Evolutionary conservation across 2,113 vertebrate species (phyloP), one percentile per base, ranked within the genome.

Genomic region (Sarotherodon lohbergeri): DNA sequence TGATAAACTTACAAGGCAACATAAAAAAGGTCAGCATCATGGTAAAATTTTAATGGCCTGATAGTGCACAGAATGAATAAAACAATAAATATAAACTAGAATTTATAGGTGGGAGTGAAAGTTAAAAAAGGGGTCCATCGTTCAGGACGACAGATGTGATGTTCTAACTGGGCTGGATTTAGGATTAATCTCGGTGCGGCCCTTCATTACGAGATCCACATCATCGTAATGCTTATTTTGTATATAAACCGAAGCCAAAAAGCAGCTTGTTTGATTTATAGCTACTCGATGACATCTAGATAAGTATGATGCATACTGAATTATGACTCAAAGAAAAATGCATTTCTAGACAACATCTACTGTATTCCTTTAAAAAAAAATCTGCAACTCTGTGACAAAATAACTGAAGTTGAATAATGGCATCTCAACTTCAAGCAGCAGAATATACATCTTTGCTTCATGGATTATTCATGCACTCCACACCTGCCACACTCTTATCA

Each of bases 391-490:
- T 82, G 80, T 82, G 88, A 91, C 92, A 91, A 91, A 91, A 88
- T 76, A 88, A 83, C 76, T 83, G 83, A 92, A 91, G 82, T 86
- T 96, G 93, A 95, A 93, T 85, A 95, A 96, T 95, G 93, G 91
- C 86, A 84, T 71, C 84, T 94, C 90, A 85, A 89, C 85, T 90
- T 93, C 81, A 68, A 92, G 93, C 46, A 12, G 82, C 83, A 43
- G 56, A 90, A 87, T 91, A 92, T 93, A 92, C 90, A 88, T 92
- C 91, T 94, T 52, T 63, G 55, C 84, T 92, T 94, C 89, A 95
- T 95, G 93, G 88, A 89, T 95, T 95, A 95, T 96, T 94, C 93
- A 95, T 95, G 86, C 71, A 6, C 68, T 85, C 66, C 80, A 80
- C 81, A 94, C 88, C 90, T 94, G 94, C 85, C 91, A 89, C 89